phyloP scores from a whole-genome alignment of 2,113 vertebrate genomes.

The Daubentonia madagascariensis region DNA sequence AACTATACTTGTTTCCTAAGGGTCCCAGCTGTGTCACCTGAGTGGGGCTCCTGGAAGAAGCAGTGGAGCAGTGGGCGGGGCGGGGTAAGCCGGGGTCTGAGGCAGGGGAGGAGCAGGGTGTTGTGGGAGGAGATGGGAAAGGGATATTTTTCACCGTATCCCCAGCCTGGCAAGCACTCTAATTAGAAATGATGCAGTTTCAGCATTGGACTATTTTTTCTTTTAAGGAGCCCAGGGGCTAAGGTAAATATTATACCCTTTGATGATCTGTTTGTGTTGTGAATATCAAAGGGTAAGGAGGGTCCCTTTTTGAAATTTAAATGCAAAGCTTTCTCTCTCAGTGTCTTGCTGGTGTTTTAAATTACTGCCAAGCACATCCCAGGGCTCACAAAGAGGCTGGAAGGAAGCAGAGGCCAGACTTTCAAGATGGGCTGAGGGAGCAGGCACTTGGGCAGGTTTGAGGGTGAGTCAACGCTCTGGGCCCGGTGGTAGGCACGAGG shows the following conservation, averaged over 20 bases:
- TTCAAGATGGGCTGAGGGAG: neutral
- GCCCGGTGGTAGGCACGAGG: rapidly evolving
- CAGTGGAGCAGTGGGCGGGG: rapidly evolving
- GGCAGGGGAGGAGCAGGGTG: neutral
- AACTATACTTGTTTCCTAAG: neutral
- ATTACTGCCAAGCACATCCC: conserved; percentile 13
- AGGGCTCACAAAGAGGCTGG: neutral
- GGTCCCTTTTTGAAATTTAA: conserved; percentile 33
- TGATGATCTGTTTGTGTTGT: conserved; percentile 30
- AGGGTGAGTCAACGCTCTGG: too few species aligned
- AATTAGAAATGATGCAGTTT: neutral
- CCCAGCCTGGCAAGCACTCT: neutral
- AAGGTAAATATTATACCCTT: conserved; percentile 17
- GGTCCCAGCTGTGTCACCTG: neutral
- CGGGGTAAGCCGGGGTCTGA: neutral
- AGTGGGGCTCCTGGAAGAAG: neutral
- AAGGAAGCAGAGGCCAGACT: neutral
- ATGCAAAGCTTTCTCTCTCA: neutral
- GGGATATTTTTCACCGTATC: neutral
- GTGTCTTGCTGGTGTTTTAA: conserved; percentile 26
- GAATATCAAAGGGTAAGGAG: conserved; percentile 52
- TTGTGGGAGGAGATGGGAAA: neutral
- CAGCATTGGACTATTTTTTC: neutral
- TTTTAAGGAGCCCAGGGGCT: neutral
- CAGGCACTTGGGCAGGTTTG: neutral